These are phyloP conservation scores for Baryphthengus martii DNA, from an alignment of 2,113 vertebrate genomes.

Conservation along the genomic window DNA sequence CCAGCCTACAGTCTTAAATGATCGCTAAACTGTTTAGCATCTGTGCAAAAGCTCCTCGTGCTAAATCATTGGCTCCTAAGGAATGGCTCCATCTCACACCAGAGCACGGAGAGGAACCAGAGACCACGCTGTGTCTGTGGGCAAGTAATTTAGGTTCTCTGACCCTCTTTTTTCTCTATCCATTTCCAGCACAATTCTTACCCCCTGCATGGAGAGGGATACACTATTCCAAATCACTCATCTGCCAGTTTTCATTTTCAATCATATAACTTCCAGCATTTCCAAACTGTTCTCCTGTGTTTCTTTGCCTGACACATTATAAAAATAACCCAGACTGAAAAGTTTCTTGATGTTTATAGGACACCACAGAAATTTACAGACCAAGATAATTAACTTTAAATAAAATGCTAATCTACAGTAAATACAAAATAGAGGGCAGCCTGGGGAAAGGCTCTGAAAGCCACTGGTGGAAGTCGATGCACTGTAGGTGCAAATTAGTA, in stretches of 20 bases:
- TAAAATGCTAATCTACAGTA: not conserved
- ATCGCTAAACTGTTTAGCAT: not conserved
- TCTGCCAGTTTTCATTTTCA: not conserved
- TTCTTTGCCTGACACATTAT: not conserved
- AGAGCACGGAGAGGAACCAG: not conserved
- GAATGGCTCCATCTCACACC: not conserved
- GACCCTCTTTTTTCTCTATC: not conserved
- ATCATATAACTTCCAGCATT: not conserved
- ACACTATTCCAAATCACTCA: not conserved
- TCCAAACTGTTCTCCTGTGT: not conserved
- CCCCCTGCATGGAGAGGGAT: not conserved
- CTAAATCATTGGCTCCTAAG: not conserved
- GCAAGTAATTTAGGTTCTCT: not conserved
- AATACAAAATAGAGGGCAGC: not conserved
- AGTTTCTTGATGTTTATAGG: not conserved
- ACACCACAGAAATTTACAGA: constrained; percentile 13
- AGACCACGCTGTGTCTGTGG: not conserved
- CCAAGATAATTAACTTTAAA: constrained; percentile 30
- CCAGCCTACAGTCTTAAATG: not conserved
- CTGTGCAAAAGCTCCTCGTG: not conserved
- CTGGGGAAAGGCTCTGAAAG: not conserved
- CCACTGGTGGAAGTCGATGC: not conserved
- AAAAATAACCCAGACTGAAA: constrained; percentile 35
- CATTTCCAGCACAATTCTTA: not conserved
- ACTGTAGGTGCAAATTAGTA: not conserved